Evolutionary conservation across 1,140 invertebrate species (phyloP).

Genomic region (Drosophila nebulosa): DNA sequence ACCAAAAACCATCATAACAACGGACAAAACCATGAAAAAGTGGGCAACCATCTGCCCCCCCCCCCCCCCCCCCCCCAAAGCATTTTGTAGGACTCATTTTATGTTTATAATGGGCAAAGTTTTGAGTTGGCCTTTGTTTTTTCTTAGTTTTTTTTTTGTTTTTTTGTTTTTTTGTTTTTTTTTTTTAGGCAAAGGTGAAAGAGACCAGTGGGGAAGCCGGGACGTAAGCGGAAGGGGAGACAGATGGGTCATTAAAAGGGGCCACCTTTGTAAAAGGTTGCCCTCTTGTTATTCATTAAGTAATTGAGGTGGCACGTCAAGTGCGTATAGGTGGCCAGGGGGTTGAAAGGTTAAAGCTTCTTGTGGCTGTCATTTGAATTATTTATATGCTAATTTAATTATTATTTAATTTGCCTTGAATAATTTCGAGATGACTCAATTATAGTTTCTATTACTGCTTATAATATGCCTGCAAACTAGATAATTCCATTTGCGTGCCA

Average conservation of each 20-base stretch:
- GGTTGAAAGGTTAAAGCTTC: conserved; percentile 22
- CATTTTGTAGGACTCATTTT: conserved; percentile 55
- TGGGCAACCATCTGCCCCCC: background rate
- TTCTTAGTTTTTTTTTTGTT: conserved; percentile 24
- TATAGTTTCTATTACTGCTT: conserved; percentile 5
- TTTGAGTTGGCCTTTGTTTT: conserved; percentile 51
- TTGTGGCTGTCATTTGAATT: conserved; percentile 55
- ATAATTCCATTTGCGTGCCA: conserved; percentile 25
- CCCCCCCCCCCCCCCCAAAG: background rate
- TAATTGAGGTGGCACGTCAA: conserved; percentile 49
- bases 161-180: background rate
- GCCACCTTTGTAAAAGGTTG: conserved; percentile 3
- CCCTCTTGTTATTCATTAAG: conserved; percentile 65
- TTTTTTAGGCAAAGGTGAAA: conserved; percentile 47
- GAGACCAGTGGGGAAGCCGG: background rate
- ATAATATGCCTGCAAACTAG: conserved; percentile 1
- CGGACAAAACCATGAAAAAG: background rate
- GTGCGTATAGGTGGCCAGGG: conserved; percentile 22
- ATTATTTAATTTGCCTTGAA: conserved; percentile 65
- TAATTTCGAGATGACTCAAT: conserved; percentile 33
- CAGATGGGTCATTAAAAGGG: conserved; percentile 31
- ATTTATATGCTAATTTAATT: conserved; percentile 73
- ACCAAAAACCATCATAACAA: conserved; percentile 20
- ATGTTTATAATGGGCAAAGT: conserved; percentile 74
- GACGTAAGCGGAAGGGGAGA: background rate